Evolutionary conservation across 2,113 vertebrate genomes (phyloP), one percentile per base, ranked within the genome.

Genomic region (Asarcornis scutulata): DNA sequence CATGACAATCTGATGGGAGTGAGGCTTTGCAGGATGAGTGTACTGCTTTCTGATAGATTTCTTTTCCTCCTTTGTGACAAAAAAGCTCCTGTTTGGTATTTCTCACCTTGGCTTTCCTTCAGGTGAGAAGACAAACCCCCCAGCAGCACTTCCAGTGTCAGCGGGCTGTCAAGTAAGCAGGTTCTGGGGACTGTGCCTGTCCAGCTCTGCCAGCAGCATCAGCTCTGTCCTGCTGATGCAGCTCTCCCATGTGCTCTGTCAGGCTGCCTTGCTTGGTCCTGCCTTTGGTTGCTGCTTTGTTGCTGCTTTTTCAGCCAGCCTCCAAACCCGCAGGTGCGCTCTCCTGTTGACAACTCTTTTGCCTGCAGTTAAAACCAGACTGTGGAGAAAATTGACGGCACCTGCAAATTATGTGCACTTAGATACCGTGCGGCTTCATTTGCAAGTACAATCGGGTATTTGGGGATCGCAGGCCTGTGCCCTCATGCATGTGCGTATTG

Each of bases 401-500:
- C 92, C 92, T 95, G 92, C 69, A 75, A 82, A 84, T 88, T 81
- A 78, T 2, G 3, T 40, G 27, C 4, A 1, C 53, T 88, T 75
- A 69, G 88, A 64, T 88, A 88, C 62, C 18, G 77, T 81, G 69
- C 34, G 81, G 50, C 83, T 93, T 91, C 42, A 88, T 97, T 95
- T 96, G 93, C 91, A 94, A 95, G 68, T 89, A 69, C 62, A 81
- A 81, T 83, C 40, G 62, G 55, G 56, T 86, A 44, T 75, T 91
- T 95, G 82, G 85, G 74, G 81, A 55, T 75, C n/a, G 59, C 62
- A 84, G 69, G 60, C 59, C 59, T 52, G 16, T 27, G 71, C 46
- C 55, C 58, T 89, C 63, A 10, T 81, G 60, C 53, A 62, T 91
- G 85, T 86, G 84, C 62, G 46, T 87, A 72, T 94, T 71, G 83